These are phyloP conservation scores for Heliconius ismenius DNA, from an alignment of 2,888 invertebrate species.

Conservation along the genomic window DNA sequence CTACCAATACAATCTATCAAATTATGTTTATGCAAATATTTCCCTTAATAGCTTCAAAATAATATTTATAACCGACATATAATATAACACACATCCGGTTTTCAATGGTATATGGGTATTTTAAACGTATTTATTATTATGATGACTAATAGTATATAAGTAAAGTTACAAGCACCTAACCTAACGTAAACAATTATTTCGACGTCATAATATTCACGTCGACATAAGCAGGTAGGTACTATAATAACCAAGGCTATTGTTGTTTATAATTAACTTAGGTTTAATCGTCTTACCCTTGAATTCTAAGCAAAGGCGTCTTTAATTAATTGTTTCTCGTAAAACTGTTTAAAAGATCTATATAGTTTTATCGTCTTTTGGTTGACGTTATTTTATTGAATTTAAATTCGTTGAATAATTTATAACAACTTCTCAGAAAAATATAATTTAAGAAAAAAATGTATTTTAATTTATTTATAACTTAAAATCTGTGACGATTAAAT, in stretches of 20 bases:
- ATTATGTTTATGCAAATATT: background rate
- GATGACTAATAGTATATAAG: background rate
- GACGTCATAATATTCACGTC: background rate
- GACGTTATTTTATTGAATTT: background rate
- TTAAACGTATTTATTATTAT: background rate
- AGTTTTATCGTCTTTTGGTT: background rate
- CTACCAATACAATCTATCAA: too few species aligned
- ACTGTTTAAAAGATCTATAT: background rate
- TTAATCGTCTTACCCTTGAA: constrained; percentile 6
- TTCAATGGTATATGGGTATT: background rate
- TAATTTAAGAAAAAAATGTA: background rate
- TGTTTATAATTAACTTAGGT: constrained; percentile 10
- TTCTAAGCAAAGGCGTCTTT: background rate
- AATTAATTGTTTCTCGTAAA: constrained; percentile 5
- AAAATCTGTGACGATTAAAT: background rate
- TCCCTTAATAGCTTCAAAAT: background rate
- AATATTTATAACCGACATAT: background rate
- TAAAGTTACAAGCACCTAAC: background rate
- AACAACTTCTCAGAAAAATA: too few species aligned
- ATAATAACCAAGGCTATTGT: background rate
- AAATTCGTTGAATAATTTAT: too few species aligned
- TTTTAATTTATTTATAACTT: background rate
- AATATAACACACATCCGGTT: background rate
- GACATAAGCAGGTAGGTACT: background rate
- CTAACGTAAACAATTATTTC: background rate